Conservation (phyloP, 2,888 invertebrate species). For the Caenorhabditis imperialis region DNA sequence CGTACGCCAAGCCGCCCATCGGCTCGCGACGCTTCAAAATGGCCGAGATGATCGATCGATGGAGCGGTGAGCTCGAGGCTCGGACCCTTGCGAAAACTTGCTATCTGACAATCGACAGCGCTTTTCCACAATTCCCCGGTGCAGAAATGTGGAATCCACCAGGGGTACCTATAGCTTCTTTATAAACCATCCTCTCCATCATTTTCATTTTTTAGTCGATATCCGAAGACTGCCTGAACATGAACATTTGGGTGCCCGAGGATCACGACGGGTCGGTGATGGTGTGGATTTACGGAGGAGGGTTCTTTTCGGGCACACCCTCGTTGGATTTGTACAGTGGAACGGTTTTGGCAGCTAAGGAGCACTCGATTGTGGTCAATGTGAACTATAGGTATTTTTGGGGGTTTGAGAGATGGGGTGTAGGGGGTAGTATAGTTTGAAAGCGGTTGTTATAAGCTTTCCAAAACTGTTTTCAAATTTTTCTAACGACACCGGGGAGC, state of each 20-base stretch:
- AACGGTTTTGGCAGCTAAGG: conserved; percentile 78
- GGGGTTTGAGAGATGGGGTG: background rate
- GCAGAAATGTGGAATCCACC: conserved; percentile 97
- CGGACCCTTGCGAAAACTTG: conserved; percentile 69
- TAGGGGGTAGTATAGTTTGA: background rate
- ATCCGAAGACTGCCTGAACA: conserved; percentile 92
- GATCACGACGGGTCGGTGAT: conserved; percentile 77
- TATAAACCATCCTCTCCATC: background rate
- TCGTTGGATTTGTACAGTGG: conserved; percentile 80
- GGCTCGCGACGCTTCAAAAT: conserved; percentile 69
- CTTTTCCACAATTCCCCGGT: conserved; percentile 81
- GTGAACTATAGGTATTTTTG: conserved; percentile 74
- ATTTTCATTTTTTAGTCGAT: conserved; percentile 59
- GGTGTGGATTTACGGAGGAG: conserved; percentile 79
- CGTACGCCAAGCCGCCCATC: conserved; percentile 74
- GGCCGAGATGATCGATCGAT: conserved; percentile 71
- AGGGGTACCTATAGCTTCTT: conserved; percentile 83
- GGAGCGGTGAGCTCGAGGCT: conserved; percentile 72
- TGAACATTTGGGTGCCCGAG: conserved; percentile 91
- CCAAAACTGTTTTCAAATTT: no score
- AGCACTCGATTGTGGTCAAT: conserved; percentile 75
- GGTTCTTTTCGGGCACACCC: conserved; percentile 74
- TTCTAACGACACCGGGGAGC: no score
- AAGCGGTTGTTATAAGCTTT: no score
- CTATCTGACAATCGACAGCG: conserved; percentile 70